Base-by-base conservation (phyloP, 2,888 invertebrate species). In the Cenopis cana region DNA sequence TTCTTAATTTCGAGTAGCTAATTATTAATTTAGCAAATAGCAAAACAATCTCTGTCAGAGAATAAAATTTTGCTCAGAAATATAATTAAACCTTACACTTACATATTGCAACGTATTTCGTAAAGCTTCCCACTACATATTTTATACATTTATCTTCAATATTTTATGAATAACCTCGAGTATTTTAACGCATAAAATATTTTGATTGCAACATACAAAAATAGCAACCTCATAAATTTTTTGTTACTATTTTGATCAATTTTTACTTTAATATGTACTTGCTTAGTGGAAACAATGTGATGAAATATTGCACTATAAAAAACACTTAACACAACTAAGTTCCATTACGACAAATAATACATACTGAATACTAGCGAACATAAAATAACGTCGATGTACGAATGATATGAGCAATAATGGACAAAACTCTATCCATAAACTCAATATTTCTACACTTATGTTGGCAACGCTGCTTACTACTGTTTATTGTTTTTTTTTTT, bases 361-460 rank as follows among this genome's bases (percentile, higher is more conserved):
- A 71, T 67, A 67, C n/a, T 61, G 60, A 76, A 72, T 74, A 68
- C 71, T 72, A 72, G 70, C 80, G n/a, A n/a, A n/a, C n/a, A n/a
- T n/a, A 80, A 81, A 33, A 83, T 80, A 84, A 87, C 76, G 85
- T 91, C 91, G 91, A 89, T 91, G 91, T 89, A 84, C 79, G 81
- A 76, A 81, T 82, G 82, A 86, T 79, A 89, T 91, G 91, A 91
- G 90, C 90, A 88, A 82, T 76, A 78, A 77, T 54, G 72, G 66
- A 70, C 72, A 73, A 72, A 75, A 73, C 73, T 72, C 73, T 76
- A 65, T 71, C 68, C 68, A 77, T 72, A 72, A 74, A 73, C 65
- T 74, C 67, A 76, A 74, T 74, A 69, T 68, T 65, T 55, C 49
- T 29, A 55, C 29, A 0, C 29, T 73, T 54, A 68, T 46, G 55